phyloP scores from a whole-genome alignment of 1,140 invertebrate genomes.

The Neocloeon triangulifer region DNA sequence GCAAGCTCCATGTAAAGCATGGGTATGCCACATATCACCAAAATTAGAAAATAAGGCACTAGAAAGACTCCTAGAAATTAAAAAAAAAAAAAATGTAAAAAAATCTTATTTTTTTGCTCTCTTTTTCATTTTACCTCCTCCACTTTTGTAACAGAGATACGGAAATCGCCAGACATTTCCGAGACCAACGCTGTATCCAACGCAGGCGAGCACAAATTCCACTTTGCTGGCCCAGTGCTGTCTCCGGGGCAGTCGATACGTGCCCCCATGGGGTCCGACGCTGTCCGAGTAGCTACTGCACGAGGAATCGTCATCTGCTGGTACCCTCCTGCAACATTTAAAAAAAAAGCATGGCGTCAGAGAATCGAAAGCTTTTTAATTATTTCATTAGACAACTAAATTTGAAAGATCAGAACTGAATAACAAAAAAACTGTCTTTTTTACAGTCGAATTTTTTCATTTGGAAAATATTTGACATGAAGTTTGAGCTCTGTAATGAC shows the following conservation, averaged over 20 bases:
- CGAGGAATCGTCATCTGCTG: slow-evolving; percentile 36
- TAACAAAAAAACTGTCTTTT: too few species aligned
- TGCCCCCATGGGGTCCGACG: slow-evolving; percentile 33
- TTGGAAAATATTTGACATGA: too few species aligned
- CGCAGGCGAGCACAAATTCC: slow-evolving; percentile 73
- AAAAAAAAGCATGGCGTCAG: slow-evolving; percentile 9
- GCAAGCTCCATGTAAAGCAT: slow-evolving; percentile 68
- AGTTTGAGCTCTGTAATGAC: too few species aligned
- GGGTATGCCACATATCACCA: slow-evolving; percentile 54
- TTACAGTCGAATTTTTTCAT: too few species aligned
- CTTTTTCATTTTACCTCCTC: slow-evolving; percentile 52
- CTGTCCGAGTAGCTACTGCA: slow-evolving; percentile 37
- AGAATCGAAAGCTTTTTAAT: too few species aligned
- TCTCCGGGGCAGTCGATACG: slow-evolving; percentile 42
- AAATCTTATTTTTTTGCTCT: slow-evolving; percentile 1
- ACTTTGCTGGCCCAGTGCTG: slow-evolving; percentile 75
- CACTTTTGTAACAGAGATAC: slow-evolving; percentile 62
- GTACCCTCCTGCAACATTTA: too few species aligned
- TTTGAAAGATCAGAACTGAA: too few species aligned
- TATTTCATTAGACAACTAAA: too few species aligned
- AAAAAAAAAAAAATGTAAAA: slow-evolving; percentile 9
- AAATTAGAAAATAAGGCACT: slow-evolving; percentile 61
- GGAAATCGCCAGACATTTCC: slow-evolving; percentile 82
- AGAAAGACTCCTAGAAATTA: slow-evolving; percentile 52
- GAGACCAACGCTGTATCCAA: slow-evolving; percentile 77